Percentiles rank a stretch among this genome's conserved stretches.
These are phyloP conservation scores for Pharmacophagus antenor DNA, from an alignment of 2,888 invertebrate genomes.

Conservation along the genomic window DNA sequence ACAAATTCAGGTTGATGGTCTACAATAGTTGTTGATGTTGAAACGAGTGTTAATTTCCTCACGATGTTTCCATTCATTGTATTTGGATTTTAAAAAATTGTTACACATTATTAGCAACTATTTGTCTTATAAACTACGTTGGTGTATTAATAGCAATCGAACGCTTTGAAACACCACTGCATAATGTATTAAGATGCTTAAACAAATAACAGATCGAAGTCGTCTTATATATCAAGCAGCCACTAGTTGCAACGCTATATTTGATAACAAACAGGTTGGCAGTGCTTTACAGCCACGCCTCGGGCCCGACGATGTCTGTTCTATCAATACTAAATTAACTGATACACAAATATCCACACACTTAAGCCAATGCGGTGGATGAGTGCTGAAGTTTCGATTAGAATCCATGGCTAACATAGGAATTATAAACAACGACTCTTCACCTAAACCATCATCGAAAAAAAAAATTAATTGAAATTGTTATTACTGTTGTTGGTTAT, in stretches of 20 bases:
- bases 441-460: not conserved
- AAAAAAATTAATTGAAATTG: not conserved
- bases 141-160: not conserved
- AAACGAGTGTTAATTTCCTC: too few species aligned
- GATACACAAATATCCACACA: conserved; percentile 51
- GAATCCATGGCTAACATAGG: conserved; percentile 38
- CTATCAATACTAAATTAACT: conserved; percentile 68
- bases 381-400: conserved; percentile 57
- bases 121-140: not conserved
- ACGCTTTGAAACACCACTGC: not conserved
- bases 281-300: conserved; percentile 40
- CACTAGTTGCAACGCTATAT: conserved; percentile 20
- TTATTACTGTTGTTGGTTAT: too few species aligned
- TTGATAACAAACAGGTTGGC: conserved; percentile 31
- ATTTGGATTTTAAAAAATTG: not conserved
- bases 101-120: not conserved
- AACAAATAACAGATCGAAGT: conserved; percentile 8
- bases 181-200: conserved; percentile 3
- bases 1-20: too few species aligned
- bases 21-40: too few species aligned
- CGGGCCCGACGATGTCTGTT: conserved; percentile 42
- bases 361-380: conserved; percentile 53
- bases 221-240: conserved; percentile 10
- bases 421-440: too few species aligned
- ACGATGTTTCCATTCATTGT: too few species aligned